phyloP scores from a whole-genome alignment of 2,797 vertebrate genomes.

The Halcyon chelicuti region DNA sequence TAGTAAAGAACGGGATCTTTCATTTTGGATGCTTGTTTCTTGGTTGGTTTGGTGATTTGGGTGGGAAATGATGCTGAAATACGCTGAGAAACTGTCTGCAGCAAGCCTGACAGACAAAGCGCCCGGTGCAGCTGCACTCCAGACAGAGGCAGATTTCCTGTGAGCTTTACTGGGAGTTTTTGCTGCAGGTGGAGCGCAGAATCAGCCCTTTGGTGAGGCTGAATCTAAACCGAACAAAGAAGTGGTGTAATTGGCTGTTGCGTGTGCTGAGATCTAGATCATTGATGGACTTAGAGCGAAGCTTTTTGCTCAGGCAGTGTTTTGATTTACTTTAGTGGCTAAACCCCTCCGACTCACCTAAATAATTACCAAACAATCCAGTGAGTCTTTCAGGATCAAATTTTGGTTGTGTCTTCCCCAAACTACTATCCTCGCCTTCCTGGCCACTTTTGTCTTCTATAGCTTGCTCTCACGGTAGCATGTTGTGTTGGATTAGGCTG shows the following conservation, averaged over 20 bases:
- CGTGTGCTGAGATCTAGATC: neutral
- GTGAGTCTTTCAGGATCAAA: neutral
- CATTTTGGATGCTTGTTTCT: neutral
- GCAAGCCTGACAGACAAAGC: neutral
- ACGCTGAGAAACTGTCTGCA: neutral
- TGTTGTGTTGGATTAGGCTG: neutral
- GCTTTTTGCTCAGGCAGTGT: neutral
- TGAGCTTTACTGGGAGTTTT: neutral
- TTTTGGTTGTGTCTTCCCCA: neutral
- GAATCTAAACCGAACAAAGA: neutral
- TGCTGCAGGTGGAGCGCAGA: neutral
- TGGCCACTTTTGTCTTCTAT: neutral
- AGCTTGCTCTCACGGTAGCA: fast-evolving
- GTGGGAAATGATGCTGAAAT: neutral
- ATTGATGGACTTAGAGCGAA: neutral
- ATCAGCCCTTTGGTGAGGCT: neutral
- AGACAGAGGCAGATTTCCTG: neutral
- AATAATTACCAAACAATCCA: neutral
- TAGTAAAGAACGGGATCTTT: neutral
- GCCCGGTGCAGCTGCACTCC: neutral
- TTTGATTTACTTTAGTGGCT: neutral
- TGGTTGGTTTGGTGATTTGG: neutral
- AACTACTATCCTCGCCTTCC: neutral
- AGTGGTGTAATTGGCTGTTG: neutral
- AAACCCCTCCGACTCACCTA: neutral